Conservation (phyloP, 1,140 invertebrate species). For the Scaptodrosophila lebanonensis region DNA sequence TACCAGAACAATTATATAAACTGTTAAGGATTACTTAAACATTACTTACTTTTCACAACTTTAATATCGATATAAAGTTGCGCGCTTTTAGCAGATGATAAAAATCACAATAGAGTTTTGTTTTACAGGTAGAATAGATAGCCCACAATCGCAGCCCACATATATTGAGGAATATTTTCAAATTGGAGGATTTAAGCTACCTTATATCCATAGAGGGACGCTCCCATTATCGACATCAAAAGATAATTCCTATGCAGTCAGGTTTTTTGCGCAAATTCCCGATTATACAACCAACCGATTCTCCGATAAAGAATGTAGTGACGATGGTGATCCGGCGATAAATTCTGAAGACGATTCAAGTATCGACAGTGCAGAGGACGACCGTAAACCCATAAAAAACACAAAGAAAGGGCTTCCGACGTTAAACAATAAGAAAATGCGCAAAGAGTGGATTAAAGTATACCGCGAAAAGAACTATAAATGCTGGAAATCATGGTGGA, state of each 20-base stretch:
- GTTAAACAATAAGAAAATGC: not conserved
- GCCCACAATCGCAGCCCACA: not conserved
- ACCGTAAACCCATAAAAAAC: not conserved
- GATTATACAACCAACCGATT: slow-evolving; percentile 35
- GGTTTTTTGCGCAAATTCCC: slow-evolving; percentile 49
- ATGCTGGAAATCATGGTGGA: slow-evolving; percentile 44
- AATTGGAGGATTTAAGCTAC: slow-evolving; percentile 31
- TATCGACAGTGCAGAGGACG: not conserved
- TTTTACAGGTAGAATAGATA: too few relatives aligned
- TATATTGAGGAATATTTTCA: too few relatives aligned
- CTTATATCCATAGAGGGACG: slow-evolving; percentile 14
- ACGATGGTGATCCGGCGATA: not conserved
- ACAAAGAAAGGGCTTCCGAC: too few relatives aligned
- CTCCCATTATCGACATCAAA: slow-evolving; percentile 42
- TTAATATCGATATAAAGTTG: too few relatives aligned
- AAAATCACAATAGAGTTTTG: too few relatives aligned
- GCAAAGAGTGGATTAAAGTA: slow-evolving; percentile 11
- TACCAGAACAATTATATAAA: too few relatives aligned
- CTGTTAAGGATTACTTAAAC: too few relatives aligned
- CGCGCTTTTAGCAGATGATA: too few relatives aligned
- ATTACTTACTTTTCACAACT: too few relatives aligned
- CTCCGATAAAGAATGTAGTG: slow-evolving; percentile 25
- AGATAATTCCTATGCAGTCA: slow-evolving; percentile 38
- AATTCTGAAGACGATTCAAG: not conserved
- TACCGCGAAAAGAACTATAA: slow-evolving; percentile 37